These are phyloP conservation scores for Gallirallus australis DNA, from an alignment of 2,797 vertebrate genomes.

Conservation along the genomic window DNA sequence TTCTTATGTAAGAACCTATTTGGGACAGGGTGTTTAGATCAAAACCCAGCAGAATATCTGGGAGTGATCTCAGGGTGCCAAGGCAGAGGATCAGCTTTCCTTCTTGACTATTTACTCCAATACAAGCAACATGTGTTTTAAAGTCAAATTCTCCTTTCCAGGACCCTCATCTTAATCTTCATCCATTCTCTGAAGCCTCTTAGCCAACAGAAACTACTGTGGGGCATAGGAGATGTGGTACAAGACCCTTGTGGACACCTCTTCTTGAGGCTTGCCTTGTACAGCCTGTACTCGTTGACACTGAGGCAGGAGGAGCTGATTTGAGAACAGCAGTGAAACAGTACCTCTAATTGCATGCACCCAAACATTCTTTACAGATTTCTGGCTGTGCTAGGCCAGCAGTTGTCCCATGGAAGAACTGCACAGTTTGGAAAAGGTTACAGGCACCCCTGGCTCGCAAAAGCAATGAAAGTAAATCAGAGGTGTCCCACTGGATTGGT, in stretches of 20 bases:
- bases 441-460: neutral
- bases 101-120: neutral
- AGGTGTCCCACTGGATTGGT: neutral
- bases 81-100: neutral
- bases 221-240: accelerated
- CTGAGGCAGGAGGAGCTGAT: neutral
- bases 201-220: accelerated
- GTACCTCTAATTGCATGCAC: neutral
- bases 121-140: neutral
- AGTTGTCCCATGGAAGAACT: neutral
- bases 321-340: neutral
- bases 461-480: neutral
- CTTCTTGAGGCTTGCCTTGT: neutral
- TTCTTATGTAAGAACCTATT: neutral
- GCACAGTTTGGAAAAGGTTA: neutral
- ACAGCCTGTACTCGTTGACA: neutral
- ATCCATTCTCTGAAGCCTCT: neutral
- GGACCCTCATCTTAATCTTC: neutral
- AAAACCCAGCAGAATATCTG: neutral
- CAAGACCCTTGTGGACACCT: neutral
- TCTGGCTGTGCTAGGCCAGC: neutral
- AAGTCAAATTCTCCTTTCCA: neutral
- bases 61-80: neutral
- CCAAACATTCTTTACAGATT: neutral
- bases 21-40: neutral